Conservation (phyloP, 64 coral and sea anemone species). For the Platygyra sinensis region DNA sequence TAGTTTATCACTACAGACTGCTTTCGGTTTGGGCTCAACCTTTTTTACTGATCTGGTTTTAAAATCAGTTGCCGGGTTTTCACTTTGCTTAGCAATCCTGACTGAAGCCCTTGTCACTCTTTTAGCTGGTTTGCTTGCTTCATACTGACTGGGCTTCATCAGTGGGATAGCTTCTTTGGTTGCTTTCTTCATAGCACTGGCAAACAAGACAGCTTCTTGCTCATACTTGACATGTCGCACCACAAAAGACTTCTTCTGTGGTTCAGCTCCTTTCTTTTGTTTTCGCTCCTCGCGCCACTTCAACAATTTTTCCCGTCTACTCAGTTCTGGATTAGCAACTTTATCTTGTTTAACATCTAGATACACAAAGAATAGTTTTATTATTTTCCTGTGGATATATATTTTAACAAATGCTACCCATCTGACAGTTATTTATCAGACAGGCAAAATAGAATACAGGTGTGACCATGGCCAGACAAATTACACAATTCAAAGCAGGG, state of each 20-base stretch:
- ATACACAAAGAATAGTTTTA: background rate
- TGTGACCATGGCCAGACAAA: too few species aligned
- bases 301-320: conserved; percentile 44
- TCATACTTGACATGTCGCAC: conserved; percentile 44
- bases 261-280: conserved; percentile 23
- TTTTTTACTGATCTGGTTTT: conserved; percentile 29
- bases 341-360: background rate
- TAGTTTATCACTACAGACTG: background rate
- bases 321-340: background rate
- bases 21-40: conserved; percentile 4
- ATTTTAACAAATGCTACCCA: too few species aligned
- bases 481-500: too few species aligned
- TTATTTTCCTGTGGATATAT: too few species aligned
- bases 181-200: conserved; percentile 37
- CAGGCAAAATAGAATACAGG: too few species aligned
- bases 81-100: conserved; percentile 64
- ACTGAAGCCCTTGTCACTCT: conserved; percentile 59
- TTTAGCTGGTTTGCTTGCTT: conserved; percentile 9
- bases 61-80: background rate
- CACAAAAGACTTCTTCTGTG: conserved; percentile 52
- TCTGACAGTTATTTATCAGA: too few species aligned
- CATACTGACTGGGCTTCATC: conserved; percentile 4
- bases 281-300: conserved; percentile 67
- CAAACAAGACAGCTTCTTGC: conserved; percentile 16
- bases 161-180: conserved; percentile 15